phyloP scores from a whole-genome alignment of 2,113 vertebrate species.

The Cepphus grylle region DNA sequence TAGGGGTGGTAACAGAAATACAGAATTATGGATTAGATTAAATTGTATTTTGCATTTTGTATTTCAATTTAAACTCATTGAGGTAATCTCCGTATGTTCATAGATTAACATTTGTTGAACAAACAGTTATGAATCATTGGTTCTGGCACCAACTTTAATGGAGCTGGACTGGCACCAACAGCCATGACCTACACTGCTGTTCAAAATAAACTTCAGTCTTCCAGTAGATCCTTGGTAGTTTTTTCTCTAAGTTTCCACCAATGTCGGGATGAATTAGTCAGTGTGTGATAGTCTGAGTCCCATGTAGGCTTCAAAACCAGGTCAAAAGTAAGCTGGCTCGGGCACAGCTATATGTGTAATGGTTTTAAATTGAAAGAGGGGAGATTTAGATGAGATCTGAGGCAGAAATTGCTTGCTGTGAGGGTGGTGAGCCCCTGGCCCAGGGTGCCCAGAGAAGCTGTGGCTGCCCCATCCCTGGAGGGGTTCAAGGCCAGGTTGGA shows the following conservation, averaged over 20 bases:
- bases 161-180: neutral
- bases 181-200: neutral
- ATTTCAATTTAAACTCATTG: neutral
- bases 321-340: neutral
- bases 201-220: constrained; percentile 27
- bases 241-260: neutral
- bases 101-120: neutral
- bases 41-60: neutral
- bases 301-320: neutral
- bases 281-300: neutral
- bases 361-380: neutral
- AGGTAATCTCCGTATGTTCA: neutral
- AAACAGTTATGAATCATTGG: neutral
- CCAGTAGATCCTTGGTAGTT: neutral
- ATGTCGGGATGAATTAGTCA: neutral
- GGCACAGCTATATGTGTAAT: neutral
- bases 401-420: neutral
- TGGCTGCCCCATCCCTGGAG: no score
- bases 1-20: neutral
- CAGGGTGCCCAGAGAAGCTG: neutral
- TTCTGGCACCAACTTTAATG: neutral
- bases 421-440: neutral
- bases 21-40: neutral
- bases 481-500: no score
- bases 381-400: neutral